Evolutionary conservation across 2,888 invertebrate species (phyloP), one percentile per base, ranked within the genome.

Genomic region (Zygogramma bicolorata): DNA sequence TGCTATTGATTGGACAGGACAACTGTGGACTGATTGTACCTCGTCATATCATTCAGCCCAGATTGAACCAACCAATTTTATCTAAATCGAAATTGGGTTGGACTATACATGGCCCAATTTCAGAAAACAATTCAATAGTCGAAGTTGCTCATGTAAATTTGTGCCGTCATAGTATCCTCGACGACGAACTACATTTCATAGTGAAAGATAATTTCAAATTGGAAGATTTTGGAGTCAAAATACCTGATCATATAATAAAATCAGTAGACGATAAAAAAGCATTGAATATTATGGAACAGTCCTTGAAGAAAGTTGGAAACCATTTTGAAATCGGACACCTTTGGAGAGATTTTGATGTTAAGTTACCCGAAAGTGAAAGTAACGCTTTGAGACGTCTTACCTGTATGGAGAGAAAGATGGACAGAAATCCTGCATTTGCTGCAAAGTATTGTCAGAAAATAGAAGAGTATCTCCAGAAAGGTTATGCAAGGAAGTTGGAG

Each of bases 361-460:
- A 6, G 8, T 22, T 49, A 7, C 49, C 49, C 7, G 22, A 20
- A 13, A 49, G 22, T 22, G 8, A 3, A 25, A 3, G 3, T 31
- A 34, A 20, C 38, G 34, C 10, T 0, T 18, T 60, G 13, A 34
- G 38, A 34, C 31, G 60, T 31, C 0, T 60, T 5, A 10, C n/a
- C 13, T 60, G 38, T 22, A 34, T 60, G 60, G 22, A 31, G 2
- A 22, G 60, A 13, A 60, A 38, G 20, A 60, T 60, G 38, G 38
- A 22, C 10, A n/a, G 34, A 2, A 22, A 60, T 20, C 7, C 18
- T 2, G 22, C 20, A 20, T 60, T 60, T 60, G 49, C 68, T 61
- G 68, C 70, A 68, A 67, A 75, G 62, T 57, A 66, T 8, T 57
- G 57, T 27, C 10, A 1, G 15, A 5, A 65, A 34, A 49, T 53